A percentile compares a stretch with the other conserved stretches of the same genome.
These are phyloP conservation scores for Salvator merianae DNA, from an alignment of 2,113 vertebrate genomes.

Conservation along the genomic window DNA sequence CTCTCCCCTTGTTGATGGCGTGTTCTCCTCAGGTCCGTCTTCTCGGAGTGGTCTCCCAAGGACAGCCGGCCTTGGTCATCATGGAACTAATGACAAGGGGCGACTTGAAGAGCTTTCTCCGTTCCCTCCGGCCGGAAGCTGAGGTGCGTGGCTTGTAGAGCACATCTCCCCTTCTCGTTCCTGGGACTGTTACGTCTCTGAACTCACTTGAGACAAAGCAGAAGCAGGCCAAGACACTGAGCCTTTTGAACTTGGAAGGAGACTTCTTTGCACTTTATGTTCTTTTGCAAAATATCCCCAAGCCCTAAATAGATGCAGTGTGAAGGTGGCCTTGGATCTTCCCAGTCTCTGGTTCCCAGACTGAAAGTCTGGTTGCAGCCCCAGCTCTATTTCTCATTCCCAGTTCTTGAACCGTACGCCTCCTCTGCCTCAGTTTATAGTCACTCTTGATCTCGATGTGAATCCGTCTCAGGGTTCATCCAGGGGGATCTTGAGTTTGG, in stretches of 20 bases:
- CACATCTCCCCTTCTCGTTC: too few relatives aligned
- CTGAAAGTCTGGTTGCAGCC: background rate
- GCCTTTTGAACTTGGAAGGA: background rate
- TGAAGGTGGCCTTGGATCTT: too few relatives aligned
- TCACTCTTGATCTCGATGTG: too few relatives aligned
- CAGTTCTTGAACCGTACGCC: too few relatives aligned
- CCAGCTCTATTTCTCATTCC: background rate
- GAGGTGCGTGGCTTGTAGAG: conserved; percentile 68
- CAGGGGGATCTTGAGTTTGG: too few relatives aligned
- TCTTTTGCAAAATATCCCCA: background rate
- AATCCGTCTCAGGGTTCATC: too few relatives aligned
- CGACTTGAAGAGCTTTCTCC: conserved; percentile 82
- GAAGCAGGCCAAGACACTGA: background rate
- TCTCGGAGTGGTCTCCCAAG: conserved; percentile 80
- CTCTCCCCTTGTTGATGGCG: background rate
- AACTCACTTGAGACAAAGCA: background rate
- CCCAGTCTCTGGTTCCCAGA: background rate
- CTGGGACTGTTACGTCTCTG: background rate
- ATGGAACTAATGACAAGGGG: conserved; percentile 84
- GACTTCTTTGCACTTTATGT: too few relatives aligned
- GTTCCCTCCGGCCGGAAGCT: conserved; percentile 74
- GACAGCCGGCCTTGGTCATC: conserved; percentile 82
- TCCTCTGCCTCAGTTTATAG: too few relatives aligned
- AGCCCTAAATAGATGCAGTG: background rate
- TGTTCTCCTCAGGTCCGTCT: conserved; percentile 75